phyloP scores from a whole-genome alignment of 1,140 invertebrate genomes.

The Bombus sylvicola region DNA sequence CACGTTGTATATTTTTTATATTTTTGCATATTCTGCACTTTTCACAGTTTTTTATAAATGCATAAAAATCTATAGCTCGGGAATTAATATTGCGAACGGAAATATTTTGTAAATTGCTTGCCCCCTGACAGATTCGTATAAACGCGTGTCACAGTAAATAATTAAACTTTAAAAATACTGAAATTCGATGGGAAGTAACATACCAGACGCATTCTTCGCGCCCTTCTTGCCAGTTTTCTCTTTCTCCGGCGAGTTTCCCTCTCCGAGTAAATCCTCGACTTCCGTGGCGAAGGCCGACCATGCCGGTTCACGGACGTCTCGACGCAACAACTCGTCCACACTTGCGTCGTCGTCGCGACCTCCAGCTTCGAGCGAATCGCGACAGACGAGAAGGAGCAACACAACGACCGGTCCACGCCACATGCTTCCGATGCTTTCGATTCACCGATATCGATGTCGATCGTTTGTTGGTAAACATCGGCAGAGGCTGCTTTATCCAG shows the following conservation, averaged over 20 bases:
- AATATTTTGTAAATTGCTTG: too few relatives aligned
- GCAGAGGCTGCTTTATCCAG: conserved; percentile 41
- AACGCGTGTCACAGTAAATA: too few relatives aligned
- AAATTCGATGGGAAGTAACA: background rate
- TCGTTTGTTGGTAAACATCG: conserved; percentile 39
- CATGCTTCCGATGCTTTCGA: conserved; percentile 56
- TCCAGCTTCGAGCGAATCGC: conserved; percentile 46
- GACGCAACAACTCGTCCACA: conserved; percentile 61
- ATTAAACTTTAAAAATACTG: too few relatives aligned
- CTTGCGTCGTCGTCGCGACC: conserved; percentile 55
- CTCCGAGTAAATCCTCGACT: conserved; percentile 65
- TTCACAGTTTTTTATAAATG: too few relatives aligned
- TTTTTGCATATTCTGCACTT: too few relatives aligned
- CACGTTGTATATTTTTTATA: too few relatives aligned
- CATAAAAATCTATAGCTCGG: too few relatives aligned
- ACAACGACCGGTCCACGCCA: conserved; percentile 47
- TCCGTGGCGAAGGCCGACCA: conserved; percentile 57
- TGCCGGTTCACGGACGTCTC: conserved; percentile 66
- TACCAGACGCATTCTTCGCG: conserved; percentile 73
- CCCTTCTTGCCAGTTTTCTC: conserved; percentile 49
- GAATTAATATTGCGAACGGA: too few relatives aligned
- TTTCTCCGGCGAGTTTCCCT: conserved; percentile 58
- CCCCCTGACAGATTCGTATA: too few relatives aligned
- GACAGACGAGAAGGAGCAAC: conserved; percentile 43
- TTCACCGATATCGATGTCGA: conserved; percentile 30